Evolutionary conservation across 2,888 invertebrate genomes (phyloP).

Genomic region (Pyrrhia umbra): DNA sequence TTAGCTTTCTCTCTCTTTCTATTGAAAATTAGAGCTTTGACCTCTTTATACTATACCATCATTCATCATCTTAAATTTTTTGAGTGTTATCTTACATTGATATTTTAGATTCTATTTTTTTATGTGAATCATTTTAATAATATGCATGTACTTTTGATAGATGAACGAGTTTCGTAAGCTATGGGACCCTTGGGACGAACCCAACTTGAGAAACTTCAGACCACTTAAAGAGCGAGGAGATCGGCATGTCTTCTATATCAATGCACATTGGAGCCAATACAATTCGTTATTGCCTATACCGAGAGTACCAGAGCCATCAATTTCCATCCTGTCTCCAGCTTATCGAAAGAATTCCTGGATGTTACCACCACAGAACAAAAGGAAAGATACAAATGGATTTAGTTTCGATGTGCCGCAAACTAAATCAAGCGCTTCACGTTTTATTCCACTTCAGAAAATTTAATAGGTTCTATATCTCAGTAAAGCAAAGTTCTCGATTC

Average conservation of each 20-base stretch:
- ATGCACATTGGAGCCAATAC: constrained; percentile 87
- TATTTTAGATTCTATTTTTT: no score
- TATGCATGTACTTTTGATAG: constrained; percentile 81
- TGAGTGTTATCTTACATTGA: no score
- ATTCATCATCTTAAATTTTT: no score
- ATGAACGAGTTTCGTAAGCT: constrained; percentile 89
- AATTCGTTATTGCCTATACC: constrained; percentile 86
- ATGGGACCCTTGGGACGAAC: constrained; percentile 87
- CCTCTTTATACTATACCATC: no score
- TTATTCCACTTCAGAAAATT: not conserved
- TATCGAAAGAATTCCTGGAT: constrained; percentile 66
- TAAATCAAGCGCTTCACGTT: not conserved
- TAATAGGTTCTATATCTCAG: not conserved
- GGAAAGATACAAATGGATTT: constrained; percentile 44
- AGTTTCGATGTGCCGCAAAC: not conserved
- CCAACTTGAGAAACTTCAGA: constrained; percentile 88
- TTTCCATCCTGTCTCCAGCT: constrained; percentile 77
- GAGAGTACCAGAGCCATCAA: constrained; percentile 77
- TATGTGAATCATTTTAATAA: no score
- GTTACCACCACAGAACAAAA: constrained; percentile 54
- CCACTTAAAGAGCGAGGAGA: constrained; percentile 81
- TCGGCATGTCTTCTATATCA: constrained; percentile 88
- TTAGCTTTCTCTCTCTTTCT: no score
- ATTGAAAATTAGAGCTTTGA: no score
- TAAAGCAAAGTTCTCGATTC: not conserved